These are phyloP conservation scores for Channa argus DNA, from an alignment of 2,113 vertebrate species.

Conservation along the genomic window DNA sequence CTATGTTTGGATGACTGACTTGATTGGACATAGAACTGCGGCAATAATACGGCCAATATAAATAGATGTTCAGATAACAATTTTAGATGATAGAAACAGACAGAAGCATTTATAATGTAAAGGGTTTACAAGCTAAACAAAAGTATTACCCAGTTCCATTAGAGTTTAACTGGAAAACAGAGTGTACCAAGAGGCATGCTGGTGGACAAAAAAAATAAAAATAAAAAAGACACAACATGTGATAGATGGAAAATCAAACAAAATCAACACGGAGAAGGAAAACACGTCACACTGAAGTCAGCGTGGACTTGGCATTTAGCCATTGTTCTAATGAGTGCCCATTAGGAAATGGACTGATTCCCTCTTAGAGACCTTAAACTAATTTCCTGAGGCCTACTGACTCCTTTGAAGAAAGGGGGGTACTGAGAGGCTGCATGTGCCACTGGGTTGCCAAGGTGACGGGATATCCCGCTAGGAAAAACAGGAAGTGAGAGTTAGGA, in stretches of 20 bases:
- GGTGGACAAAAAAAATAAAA: not conserved
- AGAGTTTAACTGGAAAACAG: not conserved
- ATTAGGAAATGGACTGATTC: conserved; percentile 81
- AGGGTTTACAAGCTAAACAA: not conserved
- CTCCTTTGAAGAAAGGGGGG: conserved; percentile 74
- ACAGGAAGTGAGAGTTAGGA: conserved; percentile 82
- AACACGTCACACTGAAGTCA: conserved; percentile 38
- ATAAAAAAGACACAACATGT: conserved; percentile 1
- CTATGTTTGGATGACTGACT: no score
- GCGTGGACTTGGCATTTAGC: conserved; percentile 57
- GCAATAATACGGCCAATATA: no score
- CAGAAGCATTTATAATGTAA: no score
- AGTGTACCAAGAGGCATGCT: not conserved
- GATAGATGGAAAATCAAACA: conserved; percentile 30
- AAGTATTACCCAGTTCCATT: not conserved
- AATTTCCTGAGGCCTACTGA: conserved; percentile 80
- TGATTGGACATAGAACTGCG: no score
- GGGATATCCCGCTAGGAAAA: conserved; percentile 76
- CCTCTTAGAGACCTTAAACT: conserved; percentile 74
- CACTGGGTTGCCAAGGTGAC: conserved; percentile 72
- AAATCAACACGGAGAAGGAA: conserved; percentile 44
- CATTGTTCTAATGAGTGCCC: conserved; percentile 75
- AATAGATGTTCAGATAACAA: no score
- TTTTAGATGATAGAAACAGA: no score
- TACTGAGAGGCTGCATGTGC: conserved; percentile 71